phyloP scores from a whole-genome alignment of 53 echinoderm and acorn worm species.

The Patiria pectinifera region DNA sequence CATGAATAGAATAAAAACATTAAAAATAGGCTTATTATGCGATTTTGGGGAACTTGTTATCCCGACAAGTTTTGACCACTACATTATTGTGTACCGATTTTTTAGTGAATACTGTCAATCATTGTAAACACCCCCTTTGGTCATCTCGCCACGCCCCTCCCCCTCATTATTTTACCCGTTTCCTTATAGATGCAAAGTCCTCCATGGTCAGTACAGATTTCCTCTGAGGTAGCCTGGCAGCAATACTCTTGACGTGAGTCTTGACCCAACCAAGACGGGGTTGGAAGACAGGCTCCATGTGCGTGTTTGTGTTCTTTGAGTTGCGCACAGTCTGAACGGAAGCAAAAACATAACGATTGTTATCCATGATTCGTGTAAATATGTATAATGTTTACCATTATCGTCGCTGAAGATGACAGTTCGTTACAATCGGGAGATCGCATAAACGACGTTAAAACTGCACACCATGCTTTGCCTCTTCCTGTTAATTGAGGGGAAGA shows the following conservation, averaged over 20 bases:
- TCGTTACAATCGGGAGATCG: too few species aligned
- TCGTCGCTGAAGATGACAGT: too few species aligned
- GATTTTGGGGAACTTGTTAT: too few species aligned
- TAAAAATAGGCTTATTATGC: too few species aligned
- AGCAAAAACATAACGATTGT: background rate
- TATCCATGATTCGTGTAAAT: background rate
- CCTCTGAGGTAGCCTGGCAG: slow-evolving; percentile 70
- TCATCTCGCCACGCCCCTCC: background rate
- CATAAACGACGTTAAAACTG: too few species aligned
- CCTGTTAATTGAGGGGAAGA: too few species aligned
- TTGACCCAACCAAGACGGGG: slow-evolving; percentile 82
- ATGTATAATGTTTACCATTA: background rate
- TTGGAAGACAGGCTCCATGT: slow-evolving; percentile 41
- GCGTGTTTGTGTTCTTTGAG: background rate
- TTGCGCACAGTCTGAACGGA: slow-evolving; percentile 11
- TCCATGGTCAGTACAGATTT: slow-evolving; percentile 66
- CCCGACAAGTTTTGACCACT: too few species aligned
- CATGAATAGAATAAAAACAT: too few species aligned
- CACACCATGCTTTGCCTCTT: too few species aligned
- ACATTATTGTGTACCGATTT: too few species aligned
- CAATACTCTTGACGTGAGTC: slow-evolving; percentile 70
- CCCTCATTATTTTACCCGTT: slow-evolving; percentile 54
- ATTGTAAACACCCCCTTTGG: background rate
- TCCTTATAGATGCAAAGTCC: slow-evolving; percentile 70
- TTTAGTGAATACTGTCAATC: background rate